These are phyloP conservation scores for Schizopygopsis malacanthus DNA, from an alignment of 2,797 vertebrate species.

Conservation along the genomic window DNA sequence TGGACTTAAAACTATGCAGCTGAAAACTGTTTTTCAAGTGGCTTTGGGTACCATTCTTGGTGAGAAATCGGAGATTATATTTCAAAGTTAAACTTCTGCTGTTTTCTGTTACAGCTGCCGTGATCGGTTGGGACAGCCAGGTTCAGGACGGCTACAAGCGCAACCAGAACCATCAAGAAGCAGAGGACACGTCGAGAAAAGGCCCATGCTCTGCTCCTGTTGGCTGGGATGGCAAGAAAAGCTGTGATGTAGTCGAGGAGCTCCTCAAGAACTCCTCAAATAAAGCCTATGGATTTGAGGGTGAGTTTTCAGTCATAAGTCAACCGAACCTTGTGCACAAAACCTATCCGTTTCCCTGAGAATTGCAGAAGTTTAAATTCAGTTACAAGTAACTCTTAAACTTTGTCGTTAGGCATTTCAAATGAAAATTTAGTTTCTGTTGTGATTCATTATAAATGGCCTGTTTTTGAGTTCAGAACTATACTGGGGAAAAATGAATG, in stretches of 20 bases:
- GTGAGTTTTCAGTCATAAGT: conserved; percentile 68
- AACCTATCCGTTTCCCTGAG: not conserved
- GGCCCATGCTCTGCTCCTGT: conserved; percentile 3
- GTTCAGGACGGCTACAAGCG: conserved; percentile 72
- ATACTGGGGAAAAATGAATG: not conserved
- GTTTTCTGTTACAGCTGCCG: conserved; percentile 42
- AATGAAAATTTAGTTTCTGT: not conserved
- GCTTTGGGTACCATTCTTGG: no score
- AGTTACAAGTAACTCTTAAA: not conserved
- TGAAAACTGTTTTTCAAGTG: not conserved
- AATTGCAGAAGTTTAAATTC: not conserved
- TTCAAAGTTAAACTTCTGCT: not conserved
- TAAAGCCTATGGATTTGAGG: conserved; percentile 88
- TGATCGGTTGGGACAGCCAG: conserved; percentile 72
- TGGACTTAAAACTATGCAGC: no score
- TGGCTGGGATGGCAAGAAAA: conserved; percentile 69
- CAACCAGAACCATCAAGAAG: conserved; percentile 41
- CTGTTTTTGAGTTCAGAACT: not conserved
- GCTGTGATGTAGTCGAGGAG: conserved; percentile 79
- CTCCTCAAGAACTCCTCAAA: conserved; percentile 85
- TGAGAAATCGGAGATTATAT: not conserved
- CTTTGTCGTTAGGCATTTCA: not conserved
- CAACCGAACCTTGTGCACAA: not conserved
- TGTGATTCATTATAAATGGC: not conserved
- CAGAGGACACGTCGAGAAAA: not conserved